phyloP scores from a whole-genome alignment of 35 echinoderm and acorn worm species.

The Lytechinus pictus region DNA sequence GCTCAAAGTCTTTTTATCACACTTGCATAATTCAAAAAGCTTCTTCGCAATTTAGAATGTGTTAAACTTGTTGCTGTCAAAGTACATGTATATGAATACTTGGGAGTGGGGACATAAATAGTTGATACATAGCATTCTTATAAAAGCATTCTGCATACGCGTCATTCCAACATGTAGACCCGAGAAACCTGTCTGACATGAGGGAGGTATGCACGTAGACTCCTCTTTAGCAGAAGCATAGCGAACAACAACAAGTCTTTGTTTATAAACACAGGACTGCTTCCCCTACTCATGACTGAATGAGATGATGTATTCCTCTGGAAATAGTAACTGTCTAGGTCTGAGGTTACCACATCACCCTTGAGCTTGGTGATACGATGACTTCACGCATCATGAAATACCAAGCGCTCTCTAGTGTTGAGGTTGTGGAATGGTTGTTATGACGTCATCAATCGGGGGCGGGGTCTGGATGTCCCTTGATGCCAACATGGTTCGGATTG shows the following conservation, averaged over 20 bases:
- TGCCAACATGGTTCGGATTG: conserved; percentile 32
- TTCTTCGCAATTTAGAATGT: not conserved
- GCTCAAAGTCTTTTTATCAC: not conserved
- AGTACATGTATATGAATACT: not conserved
- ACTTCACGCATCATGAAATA: conserved; percentile 37
- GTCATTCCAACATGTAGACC: conserved; percentile 28
- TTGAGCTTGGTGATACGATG: not conserved
- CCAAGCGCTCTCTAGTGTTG: conserved; percentile 21
- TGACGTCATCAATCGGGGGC: conserved; percentile 19
- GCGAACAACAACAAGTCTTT: not conserved
- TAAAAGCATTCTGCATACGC: not conserved
- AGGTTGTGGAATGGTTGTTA: not conserved
- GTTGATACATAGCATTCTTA: not conserved
- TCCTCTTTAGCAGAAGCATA: not conserved
- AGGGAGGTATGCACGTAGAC: not conserved
- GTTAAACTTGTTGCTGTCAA: not conserved
- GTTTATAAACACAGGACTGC: conserved; percentile 33
- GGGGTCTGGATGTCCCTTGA: not conserved
- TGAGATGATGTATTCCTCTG: conserved; percentile 30
- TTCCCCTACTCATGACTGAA: not conserved
- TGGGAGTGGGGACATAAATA: not conserved
- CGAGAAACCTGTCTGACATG: conserved; percentile 28
- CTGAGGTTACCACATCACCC: not conserved
- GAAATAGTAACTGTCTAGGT: not conserved
- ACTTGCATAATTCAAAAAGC: not conserved